Evolutionary conservation across 1,140 invertebrate genomes (phyloP), one percentile per base, ranked within the genome.

Genomic region (Orussus abietinus): DNA sequence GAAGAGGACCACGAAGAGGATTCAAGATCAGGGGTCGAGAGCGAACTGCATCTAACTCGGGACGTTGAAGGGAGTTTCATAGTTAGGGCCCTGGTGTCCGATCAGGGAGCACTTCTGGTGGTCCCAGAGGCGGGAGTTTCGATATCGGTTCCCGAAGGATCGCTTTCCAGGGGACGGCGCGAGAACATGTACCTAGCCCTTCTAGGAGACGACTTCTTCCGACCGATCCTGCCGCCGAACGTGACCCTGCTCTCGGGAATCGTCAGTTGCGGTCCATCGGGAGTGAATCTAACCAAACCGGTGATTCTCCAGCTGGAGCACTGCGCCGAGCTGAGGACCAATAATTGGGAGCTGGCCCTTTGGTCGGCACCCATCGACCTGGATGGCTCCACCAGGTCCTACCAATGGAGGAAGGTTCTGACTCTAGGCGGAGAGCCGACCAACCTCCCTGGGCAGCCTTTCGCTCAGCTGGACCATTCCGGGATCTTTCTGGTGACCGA

Each of bases 361-460:
- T 85, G 86, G 57, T 35, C 35, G 11, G 33, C 19, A 9, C 29
- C 35, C 19, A 17, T 44, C 3, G 80, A 82, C 41, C 82, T 83
- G 56, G 81, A 85, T 42, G 76, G 77, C 44, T 77, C 73, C 49
- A 75, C 71, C 41, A 21, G 38, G 4, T 40, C 33, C 29, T 44
- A 30, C 45, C 65, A 60, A 46, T 84, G 81, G 77, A 78, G 87
- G 72, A 85, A 83, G 63, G 77, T 90, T 0, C 85, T 90, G 2
- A 88, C 87, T n/a, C 76, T 94, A 18, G 90, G 90, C 0, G 86
- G 90, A 64, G 90, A 94, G 68, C 92, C 88, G 2, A 90, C 93
- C 42, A 91, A 93, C 66, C 92, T 89, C 1, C 85, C 86, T 9
- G 82, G 92, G 29, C 38, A 40, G 33, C 38, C 38, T 13, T 94